phyloP scores from a whole-genome alignment of 2,888 invertebrate species.

The Globia sparganii region DNA sequence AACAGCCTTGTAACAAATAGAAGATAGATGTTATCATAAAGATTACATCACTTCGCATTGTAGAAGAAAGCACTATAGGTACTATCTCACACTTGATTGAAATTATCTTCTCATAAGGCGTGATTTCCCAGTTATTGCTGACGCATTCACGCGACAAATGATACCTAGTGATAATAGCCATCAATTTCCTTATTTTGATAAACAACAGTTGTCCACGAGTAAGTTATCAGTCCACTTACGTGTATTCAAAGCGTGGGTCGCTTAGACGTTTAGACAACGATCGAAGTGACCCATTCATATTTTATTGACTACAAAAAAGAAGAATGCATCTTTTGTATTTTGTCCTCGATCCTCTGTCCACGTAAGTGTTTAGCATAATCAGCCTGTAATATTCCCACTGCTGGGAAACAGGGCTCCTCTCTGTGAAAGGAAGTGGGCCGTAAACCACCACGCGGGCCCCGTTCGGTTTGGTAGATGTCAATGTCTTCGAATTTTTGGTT shows the following conservation, averaged over 20 bases:
- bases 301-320: background rate
- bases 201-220: background rate
- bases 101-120: conserved; percentile 27
- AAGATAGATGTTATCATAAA: conserved; percentile 26
- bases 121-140: background rate
- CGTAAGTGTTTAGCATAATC: conserved; percentile 9
- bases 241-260: conserved; percentile 6
- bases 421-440: too few species aligned
- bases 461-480: too few species aligned
- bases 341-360: conserved; percentile 24
- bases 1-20: conserved; percentile 54
- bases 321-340: conserved; percentile 30
- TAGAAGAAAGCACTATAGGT: conserved; percentile 35
- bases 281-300: background rate
- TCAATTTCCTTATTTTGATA: conserved; percentile 9
- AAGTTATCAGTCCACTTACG: background rate
- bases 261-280: background rate
- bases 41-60: conserved; percentile 37
- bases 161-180: conserved; percentile 11
- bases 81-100: conserved; percentile 14
- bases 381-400: background rate
- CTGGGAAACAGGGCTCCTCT: too few species aligned
- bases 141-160: background rate
- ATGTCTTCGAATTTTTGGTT: too few species aligned
- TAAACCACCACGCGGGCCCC: too few species aligned